A percentile compares a stretch with the other conserved stretches of the same genome.
These are phyloP conservation scores for Acronicta leporina DNA, from an alignment of 2,888 invertebrate genomes.

Conservation along the genomic window DNA sequence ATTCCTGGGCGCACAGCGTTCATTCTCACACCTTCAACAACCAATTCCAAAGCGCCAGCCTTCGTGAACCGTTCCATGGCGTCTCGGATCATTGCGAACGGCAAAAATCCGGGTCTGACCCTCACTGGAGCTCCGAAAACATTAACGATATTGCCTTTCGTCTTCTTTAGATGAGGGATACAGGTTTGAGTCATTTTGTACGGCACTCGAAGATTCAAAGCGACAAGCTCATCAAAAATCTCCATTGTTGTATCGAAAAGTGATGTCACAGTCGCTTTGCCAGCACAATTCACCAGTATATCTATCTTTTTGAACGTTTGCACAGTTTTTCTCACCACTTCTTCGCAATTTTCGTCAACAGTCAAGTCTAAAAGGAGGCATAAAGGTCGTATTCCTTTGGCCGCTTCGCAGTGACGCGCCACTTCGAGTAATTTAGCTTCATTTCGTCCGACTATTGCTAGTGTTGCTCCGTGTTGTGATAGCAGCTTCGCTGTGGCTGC, in stretches of 20 bases:
- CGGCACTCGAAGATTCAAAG: conserved; percentile 72
- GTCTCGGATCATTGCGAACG: conserved; percentile 69
- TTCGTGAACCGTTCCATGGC: conserved; percentile 74
- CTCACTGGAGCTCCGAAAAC: conserved; percentile 68
- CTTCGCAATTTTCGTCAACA: conserved; percentile 67
- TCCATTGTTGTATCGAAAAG: conserved; percentile 72
- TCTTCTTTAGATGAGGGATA: conserved; percentile 67
- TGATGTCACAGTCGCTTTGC: conserved; percentile 67
- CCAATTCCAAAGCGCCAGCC: conserved; percentile 71
- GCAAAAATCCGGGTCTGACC: conserved; percentile 71
- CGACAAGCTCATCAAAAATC: conserved; percentile 70
- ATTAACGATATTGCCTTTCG: conserved; percentile 74
- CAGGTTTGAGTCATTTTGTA: conserved; percentile 73
- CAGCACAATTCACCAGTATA: conserved; percentile 73
- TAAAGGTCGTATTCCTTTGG: conserved; percentile 63
- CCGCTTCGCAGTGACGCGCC: conserved; percentile 62
- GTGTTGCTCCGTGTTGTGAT: conserved; percentile 66
- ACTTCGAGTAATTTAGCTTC: conserved; percentile 66
- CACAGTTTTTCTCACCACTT: conserved; percentile 68
- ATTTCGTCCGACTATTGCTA: conserved; percentile 72
- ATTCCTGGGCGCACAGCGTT: conserved; percentile 76
- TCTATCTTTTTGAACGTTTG: conserved; percentile 68
- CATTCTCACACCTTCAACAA: conserved; percentile 72
- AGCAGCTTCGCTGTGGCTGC: conserved; percentile 74
- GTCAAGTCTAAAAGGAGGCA: conserved; percentile 70